Base-by-base conservation (phyloP, 1,140 invertebrate genomes). In the Drosophila mojavensis region DNA sequence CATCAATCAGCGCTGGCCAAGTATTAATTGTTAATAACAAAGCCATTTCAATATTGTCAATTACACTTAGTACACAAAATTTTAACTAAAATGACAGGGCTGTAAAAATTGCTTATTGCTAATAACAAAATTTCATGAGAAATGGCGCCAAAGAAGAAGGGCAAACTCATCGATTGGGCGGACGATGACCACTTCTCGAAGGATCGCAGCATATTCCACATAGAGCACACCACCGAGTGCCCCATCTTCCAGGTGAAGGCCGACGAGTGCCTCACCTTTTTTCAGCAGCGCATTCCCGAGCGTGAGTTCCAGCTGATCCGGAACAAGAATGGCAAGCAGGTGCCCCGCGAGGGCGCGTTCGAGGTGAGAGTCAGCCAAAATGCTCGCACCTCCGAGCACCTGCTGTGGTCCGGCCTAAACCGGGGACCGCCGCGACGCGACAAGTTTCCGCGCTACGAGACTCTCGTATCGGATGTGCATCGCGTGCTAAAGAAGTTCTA, bases 401-500 rank as follows among this genome's bases (percentile, higher is more conserved):
- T 66, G 28, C 5, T 92, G 6, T 92, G 91, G 91, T 83, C 80
- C 5, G 91, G 91, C 0, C 2, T 92, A 20, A 67, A 48, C 1
- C 55, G 45, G 13, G 91, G 91, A 5, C 91, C 91, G 0, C 91
- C 91, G 13, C 76, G 91, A 0, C 63, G 88, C 7, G 91, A 92
- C 43, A 92, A 92, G 59, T 92, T 92, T 48, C 91, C 91, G 5
- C 1, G 5, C 0, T 92, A 63, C 45, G 84, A 88, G 11, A 0
- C 30, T 0, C 48, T 92, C 0, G 56, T 92, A 2, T 76, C 85
- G 4, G 79, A 90, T 36, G 75, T 92, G 17, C 67, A 74, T 26
- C 60, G 45, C 6, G 39, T 92, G 0, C 65, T 92, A 6, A 92
- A 81, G 60, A 92, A 92, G 59, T 91, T 92, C 71, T 92, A 92